phyloP scores from a whole-genome alignment of 2,113 vertebrate species.

The Macroglossus sobrinus region DNA sequence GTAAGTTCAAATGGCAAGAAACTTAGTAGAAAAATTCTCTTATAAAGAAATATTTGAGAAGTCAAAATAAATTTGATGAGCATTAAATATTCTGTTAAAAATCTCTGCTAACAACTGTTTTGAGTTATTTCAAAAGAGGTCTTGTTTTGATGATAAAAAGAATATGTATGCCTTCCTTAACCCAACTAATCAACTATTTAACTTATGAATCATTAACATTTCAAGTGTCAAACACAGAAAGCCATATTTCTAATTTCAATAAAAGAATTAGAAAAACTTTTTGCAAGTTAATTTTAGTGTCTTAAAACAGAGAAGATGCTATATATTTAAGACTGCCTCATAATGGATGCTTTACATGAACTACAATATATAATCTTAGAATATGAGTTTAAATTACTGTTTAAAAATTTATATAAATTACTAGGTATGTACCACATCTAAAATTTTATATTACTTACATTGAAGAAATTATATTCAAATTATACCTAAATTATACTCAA shows the following conservation, averaged over 20 bases:
- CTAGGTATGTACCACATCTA: background rate
- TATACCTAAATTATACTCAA: background rate
- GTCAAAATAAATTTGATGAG: conserved; percentile 1
- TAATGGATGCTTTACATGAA: background rate
- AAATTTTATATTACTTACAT: background rate
- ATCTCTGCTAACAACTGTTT: background rate
- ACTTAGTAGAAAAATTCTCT: too few species aligned
- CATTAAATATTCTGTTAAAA: background rate
- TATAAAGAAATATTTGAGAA: background rate
- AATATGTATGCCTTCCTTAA: background rate
- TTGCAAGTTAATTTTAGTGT: background rate
- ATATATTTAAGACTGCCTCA: background rate
- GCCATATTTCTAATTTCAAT: background rate
- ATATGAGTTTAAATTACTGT: background rate
- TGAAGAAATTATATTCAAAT: background rate
- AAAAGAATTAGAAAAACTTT: background rate
- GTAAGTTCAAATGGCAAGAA: background rate
- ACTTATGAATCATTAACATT: background rate
- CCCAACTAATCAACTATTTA: background rate
- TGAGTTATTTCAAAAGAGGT: background rate
- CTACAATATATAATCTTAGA: background rate
- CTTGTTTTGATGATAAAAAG: background rate
- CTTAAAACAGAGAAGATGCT: background rate
- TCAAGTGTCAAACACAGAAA: background rate
- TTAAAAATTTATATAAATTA: background rate